Conservation (phyloP, 2,113 vertebrate genomes). For the Callionymus lyra region DNA sequence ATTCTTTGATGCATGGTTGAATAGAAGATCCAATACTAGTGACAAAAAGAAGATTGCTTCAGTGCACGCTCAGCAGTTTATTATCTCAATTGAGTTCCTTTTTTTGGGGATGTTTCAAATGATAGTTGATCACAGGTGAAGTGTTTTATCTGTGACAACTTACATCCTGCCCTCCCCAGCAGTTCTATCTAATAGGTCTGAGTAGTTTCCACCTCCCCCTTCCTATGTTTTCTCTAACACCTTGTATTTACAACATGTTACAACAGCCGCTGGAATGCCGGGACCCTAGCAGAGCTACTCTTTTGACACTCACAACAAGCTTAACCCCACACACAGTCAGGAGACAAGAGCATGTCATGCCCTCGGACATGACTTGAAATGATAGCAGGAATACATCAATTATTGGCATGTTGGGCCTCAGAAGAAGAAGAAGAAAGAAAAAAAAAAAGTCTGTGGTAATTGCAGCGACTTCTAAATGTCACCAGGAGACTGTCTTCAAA, state of each 20-base stretch:
- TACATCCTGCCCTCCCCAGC: slow-evolving; percentile 18
- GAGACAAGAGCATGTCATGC: slow-evolving; percentile 6
- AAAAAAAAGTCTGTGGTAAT: slow-evolving; percentile 31
- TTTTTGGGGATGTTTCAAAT: too few species aligned
- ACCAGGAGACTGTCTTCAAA: slow-evolving; percentile 37
- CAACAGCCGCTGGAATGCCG: slow-evolving; percentile 89
- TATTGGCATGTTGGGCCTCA: slow-evolving; percentile 32
- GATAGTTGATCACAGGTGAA: slow-evolving; percentile 25
- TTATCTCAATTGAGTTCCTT: too few species aligned
- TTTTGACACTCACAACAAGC: slow-evolving; percentile 26
- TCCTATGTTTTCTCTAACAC: slow-evolving; percentile 54
- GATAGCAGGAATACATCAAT: slow-evolving; percentile 25
- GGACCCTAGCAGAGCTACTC: slow-evolving; percentile 54
- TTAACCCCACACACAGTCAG: slow-evolving; percentile 7
- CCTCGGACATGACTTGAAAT: slow-evolving; percentile 26
- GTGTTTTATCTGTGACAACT: slow-evolving; percentile 25
- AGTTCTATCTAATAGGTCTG: slow-evolving; percentile 26
- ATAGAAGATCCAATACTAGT: too few species aligned
- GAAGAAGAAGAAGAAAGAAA: too few species aligned
- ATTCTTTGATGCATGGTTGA: too few species aligned
- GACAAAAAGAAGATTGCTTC: background rate
- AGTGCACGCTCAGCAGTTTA: too few species aligned
- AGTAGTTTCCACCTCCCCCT: slow-evolving; percentile 40
- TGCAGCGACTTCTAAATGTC: slow-evolving; percentile 54
- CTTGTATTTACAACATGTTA: slow-evolving; percentile 79